Base-by-base conservation (phyloP, 1,140 invertebrate species). In the Formica exsecta region DNA sequence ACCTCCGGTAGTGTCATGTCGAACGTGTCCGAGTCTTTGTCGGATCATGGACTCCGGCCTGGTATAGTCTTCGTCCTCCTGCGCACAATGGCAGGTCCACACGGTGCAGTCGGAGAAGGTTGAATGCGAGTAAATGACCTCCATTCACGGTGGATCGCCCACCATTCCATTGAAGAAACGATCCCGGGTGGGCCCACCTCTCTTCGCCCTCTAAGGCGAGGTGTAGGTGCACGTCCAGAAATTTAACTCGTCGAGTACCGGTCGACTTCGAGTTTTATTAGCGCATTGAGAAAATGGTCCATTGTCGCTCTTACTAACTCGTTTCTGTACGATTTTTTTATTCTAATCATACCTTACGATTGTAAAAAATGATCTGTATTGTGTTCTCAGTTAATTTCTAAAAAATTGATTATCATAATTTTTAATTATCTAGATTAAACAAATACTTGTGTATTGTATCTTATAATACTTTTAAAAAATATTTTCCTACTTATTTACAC, bases 111-210 rank as follows among this genome's bases (percentile, higher is more conserved):
- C 76, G 79, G 91, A 87, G 88, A 89, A 74, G 75, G 76, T 62
- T 94, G 93, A 94, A 94, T 94, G 91, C 92, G 88, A 94, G 93
- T 93, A 94, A 94, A 94, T 93, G 94, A 94, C 93, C 92, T 90
- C 92, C 91, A 94, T 94, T 94, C 93, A 94, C 88, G 89, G 90
- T 76, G 89, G 91, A 91, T 94, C 93, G 93, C 91, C 92, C 92
- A 94, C 90, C 91, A 92, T 91, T 86, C 91, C 87, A 86, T 89
- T 91, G 89, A 92, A 92, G 91, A 90, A 88, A 87, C 75, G 87
- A 89, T 83, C 86, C 89, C 85, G 87, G 83, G 73, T 89, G 73
- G 86, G 86, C 87, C 80, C 77, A 44, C 68, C 79, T 83, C 85
- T 75, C 80, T 76, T 70, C 77, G 85, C 65, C 86, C 73, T 41